Evolutionary conservation across 2,113 vertebrate species (phyloP).

Genomic region (Turnix velox): DNA sequence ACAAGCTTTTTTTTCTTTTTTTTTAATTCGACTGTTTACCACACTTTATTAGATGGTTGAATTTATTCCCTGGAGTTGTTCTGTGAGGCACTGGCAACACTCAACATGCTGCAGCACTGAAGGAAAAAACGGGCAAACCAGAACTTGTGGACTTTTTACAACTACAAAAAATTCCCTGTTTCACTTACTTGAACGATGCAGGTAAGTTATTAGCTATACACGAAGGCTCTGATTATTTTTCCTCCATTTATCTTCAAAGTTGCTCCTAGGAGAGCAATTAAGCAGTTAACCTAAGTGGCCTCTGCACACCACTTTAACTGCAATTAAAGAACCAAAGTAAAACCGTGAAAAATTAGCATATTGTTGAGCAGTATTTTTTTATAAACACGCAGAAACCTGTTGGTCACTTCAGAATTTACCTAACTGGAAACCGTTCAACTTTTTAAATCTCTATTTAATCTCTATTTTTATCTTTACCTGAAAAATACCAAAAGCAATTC

Average conservation of each 20-base stretch:
- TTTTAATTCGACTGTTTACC: neutral
- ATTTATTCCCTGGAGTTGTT: neutral
- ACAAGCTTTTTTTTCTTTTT: neutral
- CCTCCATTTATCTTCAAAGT: neutral
- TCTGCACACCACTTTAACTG: neutral
- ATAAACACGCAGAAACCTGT: neutral
- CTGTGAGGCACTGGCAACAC: fast-evolving
- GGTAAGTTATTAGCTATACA: neutral
- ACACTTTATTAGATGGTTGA: neutral
- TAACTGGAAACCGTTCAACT: neutral
- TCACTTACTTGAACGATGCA: neutral
- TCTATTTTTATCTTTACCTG: neutral
- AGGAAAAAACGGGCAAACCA: neutral
- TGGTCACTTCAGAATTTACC: neutral
- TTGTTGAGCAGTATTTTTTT: neutral
- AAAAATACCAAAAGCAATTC: neutral
- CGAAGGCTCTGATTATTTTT: neutral
- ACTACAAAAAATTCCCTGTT: neutral
- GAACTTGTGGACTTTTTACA: neutral
- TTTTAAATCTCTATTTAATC: too few species aligned
- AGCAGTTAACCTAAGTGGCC: neutral
- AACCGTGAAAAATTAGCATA: neutral
- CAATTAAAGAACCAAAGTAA: neutral
- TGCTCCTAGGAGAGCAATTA: neutral
- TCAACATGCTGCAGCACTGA: neutral